Conservation (phyloP, 2,797 vertebrate species). For the Esox masquinongy region DNA sequence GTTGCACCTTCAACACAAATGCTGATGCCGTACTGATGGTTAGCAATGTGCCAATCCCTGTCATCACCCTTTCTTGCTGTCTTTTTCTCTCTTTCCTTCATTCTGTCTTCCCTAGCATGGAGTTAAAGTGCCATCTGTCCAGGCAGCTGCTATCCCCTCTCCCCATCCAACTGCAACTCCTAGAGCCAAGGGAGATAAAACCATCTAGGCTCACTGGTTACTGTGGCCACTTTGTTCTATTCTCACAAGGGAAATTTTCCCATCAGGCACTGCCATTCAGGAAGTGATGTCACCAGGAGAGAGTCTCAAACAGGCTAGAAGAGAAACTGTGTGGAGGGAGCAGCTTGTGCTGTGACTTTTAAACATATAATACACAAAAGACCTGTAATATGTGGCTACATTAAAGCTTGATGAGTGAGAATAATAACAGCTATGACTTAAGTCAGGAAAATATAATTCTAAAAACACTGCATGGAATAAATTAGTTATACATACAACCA, state of each 20-base stretch:
- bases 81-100: conserved; percentile 15
- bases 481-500: neutral
- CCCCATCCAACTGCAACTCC: conserved; percentile 54
- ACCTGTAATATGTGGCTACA: neutral
- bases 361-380: neutral
- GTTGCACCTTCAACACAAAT: no score
- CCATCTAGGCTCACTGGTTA: conserved; percentile 48
- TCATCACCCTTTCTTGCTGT: neutral
- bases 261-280: conserved; percentile 31
- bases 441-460: neutral
- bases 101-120: conserved; percentile 52
- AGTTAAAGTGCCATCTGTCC: conserved; percentile 71
- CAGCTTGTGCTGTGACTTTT: neutral
- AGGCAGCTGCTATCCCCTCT: conserved; percentile 67
- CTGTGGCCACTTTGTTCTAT: conserved; percentile 48
- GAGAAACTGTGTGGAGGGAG: neutral
- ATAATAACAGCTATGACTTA: neutral
- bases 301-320: neutral
- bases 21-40: no score
- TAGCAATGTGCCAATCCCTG: neutral
- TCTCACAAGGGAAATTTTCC: conserved; percentile 35
- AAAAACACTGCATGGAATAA: neutral
- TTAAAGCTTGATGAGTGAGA: conserved; percentile 6
- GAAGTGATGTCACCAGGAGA: conserved; percentile 2
- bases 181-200: conserved; percentile 53